Evolutionary conservation across 2,888 invertebrate genomes (phyloP), one percentile per base, ranked within the genome.

Genomic region (Graphium colonna): DNA sequence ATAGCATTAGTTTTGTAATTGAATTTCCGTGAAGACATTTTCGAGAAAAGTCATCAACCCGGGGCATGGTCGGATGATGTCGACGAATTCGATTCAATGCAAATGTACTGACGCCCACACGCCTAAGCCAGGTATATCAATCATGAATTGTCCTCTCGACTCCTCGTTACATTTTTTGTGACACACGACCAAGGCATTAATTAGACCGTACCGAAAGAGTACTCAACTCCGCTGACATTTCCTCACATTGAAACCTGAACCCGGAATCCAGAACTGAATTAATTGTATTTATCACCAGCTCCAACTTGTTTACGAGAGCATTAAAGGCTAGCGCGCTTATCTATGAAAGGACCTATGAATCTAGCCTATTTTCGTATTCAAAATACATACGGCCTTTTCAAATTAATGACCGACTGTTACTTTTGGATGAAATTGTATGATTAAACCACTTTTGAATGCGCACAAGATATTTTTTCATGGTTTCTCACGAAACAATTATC

Each of bases 31-130:
- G n/a, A n/a, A n/a, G n/a, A n/a, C n/a, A 21, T 21, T 21, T 21
- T 21, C 5, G 21, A 21, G n/a, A 36, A 13, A 36, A 36, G 75
- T 77, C 75, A 64, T 73, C 73, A 77, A 77, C 77, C 75, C 61
- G 67, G 48, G 59, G 58, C 62, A 62, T 56, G 48, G 62, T 76
- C 64, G 69, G 73, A 69, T 78, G 79, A 77, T 76, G 75, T 72
- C 69, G 68, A 67, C 69, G 63, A 69, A 69, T 75, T 69, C 83
- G 65, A 88, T 88, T 88, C 84, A 86, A 89, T 88, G 87, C 83
- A 82, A 88, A 88, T 87, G 67, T 67, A 64, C 55, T n/a, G 55
- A 68, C 82, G 75, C 85, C 85, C 77, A 83, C 84, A 71, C 68
- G 57, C 28, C 60, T 44, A 16, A 13, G 46, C 41, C 12, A 36